Conservation (phyloP, 2,888 invertebrate genomes). For the Horisme vitalbata region DNA sequence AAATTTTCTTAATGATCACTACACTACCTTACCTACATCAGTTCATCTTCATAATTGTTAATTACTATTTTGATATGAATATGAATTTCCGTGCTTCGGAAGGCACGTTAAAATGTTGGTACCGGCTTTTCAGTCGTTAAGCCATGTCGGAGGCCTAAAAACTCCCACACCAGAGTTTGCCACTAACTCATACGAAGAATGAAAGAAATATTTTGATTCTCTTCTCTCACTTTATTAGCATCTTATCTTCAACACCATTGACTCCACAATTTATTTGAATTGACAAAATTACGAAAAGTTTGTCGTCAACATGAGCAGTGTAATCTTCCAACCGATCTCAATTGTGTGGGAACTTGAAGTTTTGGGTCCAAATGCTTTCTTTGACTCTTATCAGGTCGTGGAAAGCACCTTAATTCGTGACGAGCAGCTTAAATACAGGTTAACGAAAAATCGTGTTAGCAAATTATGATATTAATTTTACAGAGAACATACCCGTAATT, state of each 20-base stretch:
- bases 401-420: slow-evolving; percentile 24
- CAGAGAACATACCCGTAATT: no score
- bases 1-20: no score
- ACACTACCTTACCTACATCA: no score
- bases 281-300: background rate
- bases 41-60: no score
- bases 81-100: no score
- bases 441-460: background rate
- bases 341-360: slow-evolving; percentile 10
- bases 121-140: no score
- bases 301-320: background rate
- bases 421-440: background rate
- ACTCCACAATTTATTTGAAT: background rate
- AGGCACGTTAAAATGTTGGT: no score
- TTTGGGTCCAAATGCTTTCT: slow-evolving; percentile 15
- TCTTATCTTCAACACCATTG: background rate
- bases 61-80: no score
- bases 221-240: background rate
- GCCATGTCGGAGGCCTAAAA: no score
- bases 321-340: slow-evolving; percentile 1
- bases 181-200: no score
- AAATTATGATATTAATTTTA: no score
- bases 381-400: slow-evolving; percentile 2
- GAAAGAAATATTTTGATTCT: background rate
- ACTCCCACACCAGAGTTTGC: no score